Evolutionary conservation across 2,113 vertebrate genomes (phyloP), one percentile per base, ranked within the genome.

Genomic region (Alaudala cheleensis): DNA sequence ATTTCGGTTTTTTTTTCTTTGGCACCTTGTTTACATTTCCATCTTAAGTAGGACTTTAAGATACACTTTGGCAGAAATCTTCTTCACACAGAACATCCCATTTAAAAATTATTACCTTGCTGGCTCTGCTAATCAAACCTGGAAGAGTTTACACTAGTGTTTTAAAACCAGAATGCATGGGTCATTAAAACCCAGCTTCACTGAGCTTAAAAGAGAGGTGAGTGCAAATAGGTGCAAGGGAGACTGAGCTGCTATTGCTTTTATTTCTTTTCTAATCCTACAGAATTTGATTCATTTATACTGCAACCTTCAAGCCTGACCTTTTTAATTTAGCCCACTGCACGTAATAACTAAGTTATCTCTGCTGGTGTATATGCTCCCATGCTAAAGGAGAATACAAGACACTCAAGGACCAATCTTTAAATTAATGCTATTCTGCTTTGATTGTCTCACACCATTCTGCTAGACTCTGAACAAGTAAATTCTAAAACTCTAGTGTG

Each of bases 11-110:
- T 74, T 86, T 64, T 71, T 58, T 31, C 25, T 94, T 91, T 92
- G 82, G 74, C 82, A 95, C 37, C 37, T 95, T 93, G 76, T 90
- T 96, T 96, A 86, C 79, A 78, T 83, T 84, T 90, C 82, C 57
- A 76, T 93, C 74, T 92, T 81, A 74, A 88, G 34, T 13, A 86
- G 40, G 49, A 51, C 79, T 54, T 91, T 33, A 73, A 90, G 82
- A 71, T 44, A 60, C 26, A 57, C 53, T 90, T 93, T 92, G 82
- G 72, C 82, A 96, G 72, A 88, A 85, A 81, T 58, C 33, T 88
- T 74, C 64, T 45, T 67, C 47, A 28, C 26, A 61, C 14, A 78
- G 56, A 86, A 78, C 0, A 11, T 44, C 49, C 25, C 21, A 42
- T 81, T 96, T 94, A 81, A 92, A 96, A 94, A 88, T 92, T 93